Evolutionary conservation across 1,140 invertebrate genomes (phyloP), one percentile per base, ranked within the genome.

Genomic region (Lordiphosa clarofinis): DNA sequence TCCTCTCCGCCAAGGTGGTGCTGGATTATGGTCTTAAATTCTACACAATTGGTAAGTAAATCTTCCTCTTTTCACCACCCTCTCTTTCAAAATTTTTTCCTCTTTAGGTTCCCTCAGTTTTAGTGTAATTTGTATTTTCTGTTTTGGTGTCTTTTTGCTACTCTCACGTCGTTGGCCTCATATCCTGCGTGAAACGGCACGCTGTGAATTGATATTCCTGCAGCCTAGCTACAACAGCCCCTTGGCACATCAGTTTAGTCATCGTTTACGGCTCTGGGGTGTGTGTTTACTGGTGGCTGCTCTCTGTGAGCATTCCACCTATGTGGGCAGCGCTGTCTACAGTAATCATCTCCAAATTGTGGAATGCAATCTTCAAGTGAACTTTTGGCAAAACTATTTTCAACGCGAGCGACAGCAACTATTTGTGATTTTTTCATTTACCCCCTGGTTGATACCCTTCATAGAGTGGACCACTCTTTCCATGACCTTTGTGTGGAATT

Each of bases 401-500:
- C 69, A 72, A 43, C 69, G 87, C 0, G 87, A 88, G 38, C 54
- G 87, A 0, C 75, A 72, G 46, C 82, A 88, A 35, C 56, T 88
- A 0, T 88, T 88, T 19, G 44, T 72, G 0, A 54, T 88, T 0
- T 56, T 88, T n/a, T 48, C 59, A 1, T 88, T 76, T n/a, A 57
- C 56, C 4, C 7, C 48, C 19, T 62, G 65, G 38, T 62, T 82
- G 47, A 70, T 76, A 9, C 62, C 79, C 4, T 73, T 88, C 15
- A 72, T 88, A 12, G 68, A 84, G 37, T 88, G 87, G 87, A 87
- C 87, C 36, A 87, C 78, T 1, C 37, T 88, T 12, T 67, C 82
- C n/a, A 86, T 87, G 33, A 94, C 93, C 0, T 92, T 94, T 28
- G 90, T 92, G 0, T 94, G 93, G 93, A 93, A 92, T 69, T 94